Percentiles rank a stretch among this genome's conserved stretches.
phyloP scores from a whole-genome alignment of 2,888 invertebrate genomes.

The Hirtodrosophila trivittata region DNA sequence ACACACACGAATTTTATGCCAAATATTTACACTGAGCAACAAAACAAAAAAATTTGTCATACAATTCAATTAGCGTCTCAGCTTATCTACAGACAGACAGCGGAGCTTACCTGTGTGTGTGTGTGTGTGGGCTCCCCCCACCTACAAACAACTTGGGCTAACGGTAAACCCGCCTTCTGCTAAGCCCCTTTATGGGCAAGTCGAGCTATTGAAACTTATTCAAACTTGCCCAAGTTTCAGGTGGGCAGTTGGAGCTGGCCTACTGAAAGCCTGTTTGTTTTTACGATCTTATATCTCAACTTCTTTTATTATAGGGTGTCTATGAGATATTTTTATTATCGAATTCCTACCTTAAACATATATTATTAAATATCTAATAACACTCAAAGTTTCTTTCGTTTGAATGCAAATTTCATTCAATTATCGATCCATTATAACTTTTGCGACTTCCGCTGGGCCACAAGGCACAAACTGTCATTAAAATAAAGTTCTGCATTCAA shows the following conservation, averaged over 20 bases:
- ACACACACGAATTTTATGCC: not conserved
- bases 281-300: too few relatives aligned
- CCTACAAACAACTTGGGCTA: conserved; percentile 8
- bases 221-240: conserved; percentile 13
- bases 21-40: conserved; percentile 9
- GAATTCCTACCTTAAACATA: too few relatives aligned
- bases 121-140: conserved; percentile 11
- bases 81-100: conserved; percentile 25
- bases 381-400: too few relatives aligned
- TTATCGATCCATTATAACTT: too few relatives aligned
- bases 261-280: conserved; percentile 25
- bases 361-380: too few relatives aligned
- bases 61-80: conserved; percentile 48
- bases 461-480: not conserved
- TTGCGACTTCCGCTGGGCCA: conserved; percentile 29
- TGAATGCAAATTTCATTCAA: too few relatives aligned
- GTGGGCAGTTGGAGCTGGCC: conserved; percentile 39
- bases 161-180: conserved; percentile 46
- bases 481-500: conserved; percentile 11
- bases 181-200: conserved; percentile 48
- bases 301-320: too few relatives aligned
- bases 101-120: conserved; percentile 13
- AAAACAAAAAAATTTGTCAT: conserved; percentile 36
- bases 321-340: too few relatives aligned
- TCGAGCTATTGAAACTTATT: conserved; percentile 28